Percentiles rank a stretch among this genome's conserved stretches.
phyloP scores from a whole-genome alignment of 2,888 invertebrate genomes.

The Leptogaster cylindrica region DNA sequence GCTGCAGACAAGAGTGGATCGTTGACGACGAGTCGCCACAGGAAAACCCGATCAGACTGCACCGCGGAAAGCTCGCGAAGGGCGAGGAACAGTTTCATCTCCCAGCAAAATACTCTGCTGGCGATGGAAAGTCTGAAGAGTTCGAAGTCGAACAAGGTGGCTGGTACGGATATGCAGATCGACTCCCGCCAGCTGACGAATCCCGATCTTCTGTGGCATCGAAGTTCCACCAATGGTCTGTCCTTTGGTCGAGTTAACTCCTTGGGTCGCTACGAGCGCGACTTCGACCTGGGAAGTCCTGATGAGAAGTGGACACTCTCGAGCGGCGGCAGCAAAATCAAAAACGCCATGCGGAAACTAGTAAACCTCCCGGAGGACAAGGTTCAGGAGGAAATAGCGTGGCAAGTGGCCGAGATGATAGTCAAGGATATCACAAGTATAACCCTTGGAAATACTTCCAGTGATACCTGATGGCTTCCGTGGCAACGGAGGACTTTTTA shows the following conservation, averaged over 20 bases:
- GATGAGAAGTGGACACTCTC: slow-evolving; percentile 57
- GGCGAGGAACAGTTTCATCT: slow-evolving; percentile 64
- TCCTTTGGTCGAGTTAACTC: slow-evolving; percentile 87
- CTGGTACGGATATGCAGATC: slow-evolving; percentile 73
- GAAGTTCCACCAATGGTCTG: slow-evolving; percentile 69
- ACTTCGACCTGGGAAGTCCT: slow-evolving; percentile 69
- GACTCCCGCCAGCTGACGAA: slow-evolving; percentile 83
- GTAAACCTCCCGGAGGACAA: slow-evolving; percentile 85
- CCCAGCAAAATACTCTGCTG: slow-evolving; percentile 77
- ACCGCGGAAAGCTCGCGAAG: slow-evolving; percentile 72
- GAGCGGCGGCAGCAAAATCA: slow-evolving; percentile 58
- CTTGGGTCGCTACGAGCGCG: slow-evolving; percentile 89
- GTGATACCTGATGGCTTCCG: neutral
- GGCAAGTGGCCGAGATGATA: slow-evolving; percentile 97
- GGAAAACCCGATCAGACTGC: slow-evolving; percentile 75
- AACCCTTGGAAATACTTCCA: slow-evolving; percentile 67
- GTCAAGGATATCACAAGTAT: slow-evolving; percentile 92
- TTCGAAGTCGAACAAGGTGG: slow-evolving; percentile 40
- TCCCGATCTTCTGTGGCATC: slow-evolving; percentile 87
- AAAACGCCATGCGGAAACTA: slow-evolving; percentile 75
- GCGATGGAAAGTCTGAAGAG: slow-evolving; percentile 67
- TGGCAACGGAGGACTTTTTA: neutral
- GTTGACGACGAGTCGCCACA: slow-evolving; percentile 56
- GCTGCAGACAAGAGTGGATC: neutral
- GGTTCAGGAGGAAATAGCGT: slow-evolving; percentile 94